phyloP scores from a whole-genome alignment of 2,888 invertebrate species.

The Drosophila mimica region DNA sequence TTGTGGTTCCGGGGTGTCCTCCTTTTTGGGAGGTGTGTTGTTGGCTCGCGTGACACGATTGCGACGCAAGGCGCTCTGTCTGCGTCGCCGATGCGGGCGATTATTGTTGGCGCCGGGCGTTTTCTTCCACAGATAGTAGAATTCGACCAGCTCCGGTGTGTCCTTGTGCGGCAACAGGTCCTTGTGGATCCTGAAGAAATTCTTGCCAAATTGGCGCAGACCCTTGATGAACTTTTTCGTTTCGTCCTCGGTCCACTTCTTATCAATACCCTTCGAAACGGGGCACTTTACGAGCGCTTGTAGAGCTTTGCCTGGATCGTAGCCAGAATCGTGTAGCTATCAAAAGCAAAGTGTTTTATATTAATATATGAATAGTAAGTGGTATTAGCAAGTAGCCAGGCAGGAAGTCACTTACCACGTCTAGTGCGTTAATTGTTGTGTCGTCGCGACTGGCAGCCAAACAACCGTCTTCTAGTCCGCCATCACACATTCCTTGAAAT shows the following conservation, averaged over 20 bases:
- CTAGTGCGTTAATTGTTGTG: conserved; percentile 98
- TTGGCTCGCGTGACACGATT: conserved; percentile 93
- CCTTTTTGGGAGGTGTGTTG: conserved; percentile 93
- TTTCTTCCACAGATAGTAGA: conserved; percentile 99
- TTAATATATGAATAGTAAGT: background rate
- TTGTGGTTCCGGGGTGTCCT: conserved; percentile 89
- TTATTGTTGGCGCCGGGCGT: conserved; percentile 98
- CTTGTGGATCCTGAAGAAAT: conserved; percentile 98
- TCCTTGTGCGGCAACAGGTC: conserved; percentile 98
- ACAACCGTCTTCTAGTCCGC: conserved; percentile 98
- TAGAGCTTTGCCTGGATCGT: conserved; percentile 97
- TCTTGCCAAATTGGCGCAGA: conserved; percentile 98
- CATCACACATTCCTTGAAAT: conserved; percentile 99
- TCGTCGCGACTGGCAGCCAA: conserved; percentile 98
- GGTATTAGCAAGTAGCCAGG: conserved; percentile 82
- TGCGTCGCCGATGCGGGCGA: conserved; percentile 95
- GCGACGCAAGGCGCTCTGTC: conserved; percentile 94
- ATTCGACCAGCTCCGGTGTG: conserved; percentile 98
- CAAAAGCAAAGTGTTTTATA: conserved; percentile 49
- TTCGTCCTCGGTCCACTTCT: conserved; percentile 99
- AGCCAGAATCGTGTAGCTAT: conserved; percentile 96
- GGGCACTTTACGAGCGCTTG: conserved; percentile 98
- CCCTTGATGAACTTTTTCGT: conserved; percentile 99
- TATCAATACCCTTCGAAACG: conserved; percentile 97
- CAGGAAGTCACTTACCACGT: conserved; percentile 91